Percentiles rank a stretch among this genome's conserved stretches.
These are phyloP conservation scores for Ammodytes marinus DNA, from an alignment of 2,113 vertebrate species.

Conservation along the genomic window DNA sequence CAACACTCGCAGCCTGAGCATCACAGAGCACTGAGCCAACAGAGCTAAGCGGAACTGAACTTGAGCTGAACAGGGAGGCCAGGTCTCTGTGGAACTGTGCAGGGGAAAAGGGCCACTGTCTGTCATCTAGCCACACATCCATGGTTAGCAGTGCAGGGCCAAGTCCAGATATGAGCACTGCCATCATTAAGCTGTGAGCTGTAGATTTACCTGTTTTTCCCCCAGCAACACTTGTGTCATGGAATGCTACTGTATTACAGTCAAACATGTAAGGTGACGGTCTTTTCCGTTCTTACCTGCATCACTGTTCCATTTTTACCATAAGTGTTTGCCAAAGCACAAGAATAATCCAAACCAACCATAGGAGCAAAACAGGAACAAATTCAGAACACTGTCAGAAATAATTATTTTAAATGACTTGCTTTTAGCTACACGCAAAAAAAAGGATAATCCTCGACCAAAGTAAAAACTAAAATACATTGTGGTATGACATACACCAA, in stretches of 20 bases:
- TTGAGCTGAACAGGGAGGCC: slow-evolving; percentile 75
- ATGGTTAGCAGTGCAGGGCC: slow-evolving; percentile 64
- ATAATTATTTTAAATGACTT: slow-evolving; percentile 31
- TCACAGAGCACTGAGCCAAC: slow-evolving; percentile 78
- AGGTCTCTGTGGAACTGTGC: slow-evolving; percentile 71
- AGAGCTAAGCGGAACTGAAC: slow-evolving; percentile 77
- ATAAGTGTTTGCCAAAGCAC: slow-evolving; percentile 26
- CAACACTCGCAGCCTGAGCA: slow-evolving; percentile 75
- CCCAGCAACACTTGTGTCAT: slow-evolving; percentile 16
- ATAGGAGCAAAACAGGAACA: slow-evolving; percentile 44
- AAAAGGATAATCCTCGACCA: slow-evolving; percentile 13
- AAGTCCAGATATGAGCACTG: slow-evolving; percentile 61
- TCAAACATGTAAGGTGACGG: slow-evolving; percentile 15
- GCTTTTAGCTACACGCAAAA: slow-evolving; percentile 17
- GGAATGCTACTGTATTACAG: slow-evolving; percentile 24
- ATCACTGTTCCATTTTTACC: slow-evolving; percentile 3
- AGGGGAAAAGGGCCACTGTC: slow-evolving; percentile 64
- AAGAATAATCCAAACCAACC: slow-evolving; percentile 24
- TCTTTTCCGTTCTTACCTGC: slow-evolving; percentile 14
- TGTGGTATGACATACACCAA: slow-evolving; percentile 12
- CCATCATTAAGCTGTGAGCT: slow-evolving; percentile 49
- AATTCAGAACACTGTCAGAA: slow-evolving; percentile 31
- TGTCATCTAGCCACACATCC: slow-evolving; percentile 77
- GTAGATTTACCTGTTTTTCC: slow-evolving; percentile 35
- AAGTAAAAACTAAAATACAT: slow-evolving; percentile 4